phyloP scores from a whole-genome alignment of 2,797 vertebrate species.

The Danio kyathit region DNA sequence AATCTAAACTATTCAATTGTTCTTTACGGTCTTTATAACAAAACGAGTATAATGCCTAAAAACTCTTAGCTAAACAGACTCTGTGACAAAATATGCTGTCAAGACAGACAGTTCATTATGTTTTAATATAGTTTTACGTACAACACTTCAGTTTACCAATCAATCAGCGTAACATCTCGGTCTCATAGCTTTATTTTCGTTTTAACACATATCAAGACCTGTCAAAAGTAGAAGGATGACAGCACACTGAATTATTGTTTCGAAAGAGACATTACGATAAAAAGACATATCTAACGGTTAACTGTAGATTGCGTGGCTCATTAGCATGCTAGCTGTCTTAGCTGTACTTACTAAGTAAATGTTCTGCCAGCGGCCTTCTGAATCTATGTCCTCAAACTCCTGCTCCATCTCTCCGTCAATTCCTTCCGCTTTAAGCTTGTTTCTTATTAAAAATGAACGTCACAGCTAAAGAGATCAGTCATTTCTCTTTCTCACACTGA shows the following conservation, averaged over 20 bases:
- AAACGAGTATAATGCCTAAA: neutral
- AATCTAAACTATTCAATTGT: neutral
- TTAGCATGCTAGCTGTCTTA: constrained; percentile 21
- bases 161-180: neutral
- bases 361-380: constrained; percentile 90
- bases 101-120: neutral
- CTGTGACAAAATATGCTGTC: neutral
- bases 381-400: constrained; percentile 89
- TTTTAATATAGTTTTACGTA: neutral
- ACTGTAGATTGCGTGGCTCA: constrained; percentile 28
- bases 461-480: constrained; percentile 16
- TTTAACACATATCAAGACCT: neutral
- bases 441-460: constrained; percentile 7
- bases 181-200: constrained; percentile 18
- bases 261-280: no score
- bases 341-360: constrained; percentile 83
- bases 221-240: neutral
- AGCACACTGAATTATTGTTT: neutral
- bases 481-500: constrained; percentile 27
- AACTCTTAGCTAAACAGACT: neutral
- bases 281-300: neutral
- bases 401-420: constrained; percentile 77
- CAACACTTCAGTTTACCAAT: constrained; percentile 5
- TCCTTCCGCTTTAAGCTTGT: constrained; percentile 24
- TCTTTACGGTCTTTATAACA: neutral